phyloP scores from a whole-genome alignment of 2,113 vertebrate genomes.

The Corythornis cristatus region DNA sequence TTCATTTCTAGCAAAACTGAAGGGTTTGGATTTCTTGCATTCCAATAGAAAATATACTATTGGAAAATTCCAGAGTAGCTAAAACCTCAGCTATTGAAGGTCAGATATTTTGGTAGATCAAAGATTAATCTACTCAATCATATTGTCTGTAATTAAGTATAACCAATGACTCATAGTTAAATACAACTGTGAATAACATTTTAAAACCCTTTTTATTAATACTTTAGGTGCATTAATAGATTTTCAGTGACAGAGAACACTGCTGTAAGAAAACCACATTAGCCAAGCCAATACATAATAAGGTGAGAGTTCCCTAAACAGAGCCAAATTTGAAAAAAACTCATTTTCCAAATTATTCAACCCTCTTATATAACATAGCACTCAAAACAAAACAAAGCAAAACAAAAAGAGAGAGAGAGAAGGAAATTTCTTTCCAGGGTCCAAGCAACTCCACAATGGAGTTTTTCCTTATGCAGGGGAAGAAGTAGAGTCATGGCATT shows the following conservation, averaged over 20 bases:
- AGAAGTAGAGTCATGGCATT: constrained; percentile 1
- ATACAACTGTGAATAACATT: constrained; percentile 14
- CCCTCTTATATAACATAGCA: neutral
- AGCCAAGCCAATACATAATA: neutral
- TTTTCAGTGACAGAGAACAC: constrained; percentile 16
- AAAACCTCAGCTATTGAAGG: constrained; percentile 8
- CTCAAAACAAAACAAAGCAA: neutral
- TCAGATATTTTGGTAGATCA: constrained; percentile 24
- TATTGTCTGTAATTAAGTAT: constrained; percentile 45
- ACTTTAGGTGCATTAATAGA: neutral
- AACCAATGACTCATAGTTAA: constrained; percentile 57
- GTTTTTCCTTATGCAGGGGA: neutral
- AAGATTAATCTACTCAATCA: constrained; percentile 30
- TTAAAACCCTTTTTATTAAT: constrained; percentile 43
- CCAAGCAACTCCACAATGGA: neutral
- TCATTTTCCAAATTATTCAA: neutral
- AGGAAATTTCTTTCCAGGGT: neutral
- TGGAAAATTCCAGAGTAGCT: constrained; percentile 39
- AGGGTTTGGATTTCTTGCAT: neutral
- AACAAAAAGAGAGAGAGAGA: neutral
- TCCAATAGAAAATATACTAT: neutral
- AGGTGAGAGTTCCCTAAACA: neutral
- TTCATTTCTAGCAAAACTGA: neutral
- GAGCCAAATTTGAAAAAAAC: neutral
- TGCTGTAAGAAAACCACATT: neutral